Base-by-base conservation (phyloP, 2,797 vertebrate genomes). In the Coccyzus lansbergi region DNA sequence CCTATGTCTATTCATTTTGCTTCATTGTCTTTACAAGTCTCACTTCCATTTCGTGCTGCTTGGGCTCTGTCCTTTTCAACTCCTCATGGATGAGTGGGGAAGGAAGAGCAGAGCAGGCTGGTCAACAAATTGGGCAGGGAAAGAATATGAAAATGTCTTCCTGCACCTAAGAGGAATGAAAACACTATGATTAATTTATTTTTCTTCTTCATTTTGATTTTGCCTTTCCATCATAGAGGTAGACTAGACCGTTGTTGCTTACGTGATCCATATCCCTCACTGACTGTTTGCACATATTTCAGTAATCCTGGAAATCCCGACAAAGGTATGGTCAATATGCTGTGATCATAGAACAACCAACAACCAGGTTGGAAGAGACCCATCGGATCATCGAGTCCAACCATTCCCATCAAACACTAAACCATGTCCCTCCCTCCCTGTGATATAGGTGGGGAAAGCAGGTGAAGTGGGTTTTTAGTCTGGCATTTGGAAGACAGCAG, bases 11-110 rank as follows among this genome's bases (percentile, higher is more conserved):
- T 95, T 95, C 85, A 90, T 96, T 95, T 92, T 79, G 70, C 86
- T 97, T 94, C 91, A 95, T 88, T 75, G 88, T 93, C 91, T 95
- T 95, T 94, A 86, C 70, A 95, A 88, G 93, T 46, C 83, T 91
- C 53, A n/a, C 31, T 95, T 77, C 74, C 67, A 36, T 93, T 93
- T 91, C 0, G 0, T 86, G 75, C 90, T 84, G 60, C 83, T 92
- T 74, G 1, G 5, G 36, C 64, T 95, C 87, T 95, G 90, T 77
- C 85, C 91, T 96, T 94, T 95, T 95, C 87, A 94, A 86, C 74
- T 90, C 59, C 80, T 82, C 52, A 48, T 0, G 4, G 77, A 59
- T 86, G 85, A 93, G 40, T 7, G 29, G 29, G 80, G 60, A 82
- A 84, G 46, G 58, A 77, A 90, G 83, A 86, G 19, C 29, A 90